These are phyloP conservation scores for Drosophila suzukii DNA, from an alignment of 1,140 invertebrate species.

Conservation along the genomic window DNA sequence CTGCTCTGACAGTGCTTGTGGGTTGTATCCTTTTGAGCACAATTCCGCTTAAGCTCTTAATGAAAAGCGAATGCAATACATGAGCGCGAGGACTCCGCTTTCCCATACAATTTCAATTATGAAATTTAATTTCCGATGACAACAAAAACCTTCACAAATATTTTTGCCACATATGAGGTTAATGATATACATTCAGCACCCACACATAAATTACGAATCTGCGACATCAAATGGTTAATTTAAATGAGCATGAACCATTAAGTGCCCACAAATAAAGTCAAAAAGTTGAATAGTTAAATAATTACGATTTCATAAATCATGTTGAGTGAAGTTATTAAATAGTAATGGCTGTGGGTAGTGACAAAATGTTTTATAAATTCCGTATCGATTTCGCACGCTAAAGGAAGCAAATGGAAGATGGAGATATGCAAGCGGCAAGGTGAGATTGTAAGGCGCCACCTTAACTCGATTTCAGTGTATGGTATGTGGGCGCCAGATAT, in stretches of 20 bases:
- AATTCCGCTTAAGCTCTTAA: slow-evolving; percentile 60
- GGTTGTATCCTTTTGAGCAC: slow-evolving; percentile 33
- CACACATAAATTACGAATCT: slow-evolving; percentile 13
- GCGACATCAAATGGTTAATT: slow-evolving; percentile 27
- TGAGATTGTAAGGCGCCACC: too few relatives aligned
- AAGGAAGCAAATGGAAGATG: too few relatives aligned
- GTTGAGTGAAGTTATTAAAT: background rate
- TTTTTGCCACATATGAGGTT: slow-evolving; percentile 27
- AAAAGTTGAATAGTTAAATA: slow-evolving; percentile 2
- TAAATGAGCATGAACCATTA: slow-evolving; percentile 17
- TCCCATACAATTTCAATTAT: slow-evolving; percentile 41
- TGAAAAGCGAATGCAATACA: slow-evolving; percentile 53
- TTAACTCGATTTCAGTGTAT: too few relatives aligned
- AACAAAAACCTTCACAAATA: slow-evolving; percentile 13
- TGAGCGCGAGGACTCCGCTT: background rate
- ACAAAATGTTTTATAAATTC: too few relatives aligned
- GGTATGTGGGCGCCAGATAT: too few relatives aligned
- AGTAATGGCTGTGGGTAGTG: background rate
- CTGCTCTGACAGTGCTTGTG: background rate
- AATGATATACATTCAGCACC: slow-evolving; percentile 14
- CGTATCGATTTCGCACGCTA: too few relatives aligned
- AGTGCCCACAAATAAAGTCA: slow-evolving; percentile 17
- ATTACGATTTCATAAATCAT: background rate
- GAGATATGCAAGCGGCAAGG: too few relatives aligned
- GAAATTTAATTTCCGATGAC: slow-evolving; percentile 51